Base-by-base conservation (phyloP, 2,888 invertebrate genomes). In the Meta bourneti region DNA sequence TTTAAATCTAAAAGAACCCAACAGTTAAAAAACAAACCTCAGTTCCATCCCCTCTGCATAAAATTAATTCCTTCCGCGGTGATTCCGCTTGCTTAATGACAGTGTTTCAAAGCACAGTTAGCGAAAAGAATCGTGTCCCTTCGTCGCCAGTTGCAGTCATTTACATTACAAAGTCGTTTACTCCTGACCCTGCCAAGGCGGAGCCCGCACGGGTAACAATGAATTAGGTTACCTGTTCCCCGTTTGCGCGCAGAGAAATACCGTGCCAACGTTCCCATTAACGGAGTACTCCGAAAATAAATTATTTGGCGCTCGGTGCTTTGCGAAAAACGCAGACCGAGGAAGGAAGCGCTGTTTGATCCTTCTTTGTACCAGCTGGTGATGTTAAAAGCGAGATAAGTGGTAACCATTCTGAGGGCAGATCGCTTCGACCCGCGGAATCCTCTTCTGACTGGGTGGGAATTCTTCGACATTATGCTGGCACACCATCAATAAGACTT, bases 211-310 rank as follows among this genome's bases (percentile, higher is more conserved):
- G 48, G 75, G 61, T 49, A 19, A 49, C 34, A 71, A 70, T 69
- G 86, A 78, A 69, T 69, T 49, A 86, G 7, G 71, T 48, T 72
- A 79, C 79, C 71, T 79, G 77, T 74, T 77, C 48, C 75, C 74
- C 83, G 74, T 85, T 54, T 85, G 77, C 74, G n/a, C 16, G 48
- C 13, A 34, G n/a, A 11, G 87, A 52, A 48, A 79, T 75, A n/a
- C 49, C 20, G 80, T 82, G 82, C 89, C 82, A 89, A 89, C 89
- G 70, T 75, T 89, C 71, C 82, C 89, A 89, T 89, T 89, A 89
- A 82, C 69, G 69, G 80, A 82, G 69, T 52, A 69, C 74, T 89
- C 51, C 49, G 82, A 89, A 89, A 82, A 89, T 82, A 89, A 89
- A 89, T 82, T 82, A 77, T 82, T 77, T 86, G 61, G 69, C 61